Evolutionary conservation across 2,888 invertebrate genomes (phyloP), one percentile per base, ranked within the genome.

Genomic region (Oligia strigilis): DNA sequence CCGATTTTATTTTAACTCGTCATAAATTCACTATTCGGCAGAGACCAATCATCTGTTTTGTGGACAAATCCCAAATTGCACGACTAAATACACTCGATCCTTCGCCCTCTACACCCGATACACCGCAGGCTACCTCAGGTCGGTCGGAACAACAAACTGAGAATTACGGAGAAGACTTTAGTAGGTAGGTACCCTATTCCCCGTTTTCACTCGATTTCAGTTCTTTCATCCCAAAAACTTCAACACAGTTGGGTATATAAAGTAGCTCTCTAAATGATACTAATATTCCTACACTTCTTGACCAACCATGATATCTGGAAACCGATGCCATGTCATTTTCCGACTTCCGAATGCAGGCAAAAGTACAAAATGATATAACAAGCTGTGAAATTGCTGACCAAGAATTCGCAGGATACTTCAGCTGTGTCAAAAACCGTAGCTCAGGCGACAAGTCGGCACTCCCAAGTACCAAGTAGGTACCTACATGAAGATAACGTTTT

Each of bases 401-500:
- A 58, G 11, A 29, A 81, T 70, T 81, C 29, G 17, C 23, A 76
- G 60, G 46, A 49, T 55, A 29, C n/a, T 49, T 64, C 65, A 40
- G 40, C 46, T 60, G 11, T 40, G 29, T 43, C 60, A 46, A 64
- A 58, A 75, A 36, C 14, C 58, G 36, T 72, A 17, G 52, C 23
- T 66, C 60, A 62, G 64, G 58, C 60, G 43, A 66, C 52, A 52
- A 60, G 19, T 70, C 52, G 74, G 40, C 85, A 81, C 81, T 84
- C 81, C 83, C 72, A 43, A 58, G 46, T 65, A 70, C 43, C 49
- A 55, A 55, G 36, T 77, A 72, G 4, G 29, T 72, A 83, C 40
- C 40, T 40, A 40, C 66, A 67, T 36, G 67, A 77, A 76, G 85
- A 84, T 80, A 87, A 84, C 62, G 74, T 79, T 87, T 82, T 86